Evolutionary conservation across 2,888 invertebrate genomes (phyloP).

Genomic region (Eupithecia dodoneata): DNA sequence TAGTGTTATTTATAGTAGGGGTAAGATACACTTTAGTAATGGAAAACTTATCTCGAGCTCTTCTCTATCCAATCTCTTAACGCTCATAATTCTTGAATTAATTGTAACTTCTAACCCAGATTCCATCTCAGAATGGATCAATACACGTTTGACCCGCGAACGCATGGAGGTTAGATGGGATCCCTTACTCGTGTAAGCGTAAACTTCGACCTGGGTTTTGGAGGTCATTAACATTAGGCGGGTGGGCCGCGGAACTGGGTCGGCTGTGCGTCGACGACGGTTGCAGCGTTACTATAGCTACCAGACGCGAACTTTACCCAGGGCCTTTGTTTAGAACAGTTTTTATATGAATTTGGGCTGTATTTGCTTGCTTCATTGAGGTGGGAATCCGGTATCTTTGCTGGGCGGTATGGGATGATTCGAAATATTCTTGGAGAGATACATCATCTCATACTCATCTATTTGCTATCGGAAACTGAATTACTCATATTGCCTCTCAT

Average conservation of each 20-base stretch:
- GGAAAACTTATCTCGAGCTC: not conserved
- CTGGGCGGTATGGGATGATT: not conserved
- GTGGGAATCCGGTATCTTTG: not conserved
- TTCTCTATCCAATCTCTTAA: not conserved
- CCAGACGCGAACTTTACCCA: slow-evolving; percentile 57
- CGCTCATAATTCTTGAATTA: slow-evolving; percentile 8
- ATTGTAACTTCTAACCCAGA: slow-evolving; percentile 65
- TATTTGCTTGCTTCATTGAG: not conserved
- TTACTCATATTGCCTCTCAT: not conserved
- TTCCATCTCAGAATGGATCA: slow-evolving; percentile 75
- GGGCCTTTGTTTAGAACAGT: slow-evolving; percentile 45
- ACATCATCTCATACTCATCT: not conserved
- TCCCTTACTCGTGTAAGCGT: slow-evolving; percentile 80
- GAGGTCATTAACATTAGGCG: slow-evolving; percentile 84
- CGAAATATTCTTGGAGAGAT: not conserved
- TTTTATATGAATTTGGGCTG: not conserved
- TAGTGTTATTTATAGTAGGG: no score
- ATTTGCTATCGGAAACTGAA: not conserved
- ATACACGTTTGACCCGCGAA: slow-evolving; percentile 78
- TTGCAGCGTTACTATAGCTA: slow-evolving; percentile 74
- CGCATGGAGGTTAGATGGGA: slow-evolving; percentile 68
- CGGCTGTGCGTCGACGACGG: slow-evolving; percentile 66
- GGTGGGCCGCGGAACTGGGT: slow-evolving; percentile 73
- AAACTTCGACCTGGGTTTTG: slow-evolving; percentile 84
- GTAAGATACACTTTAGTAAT: not conserved